These are phyloP conservation scores for Diploptera punctata DNA, from an alignment of 2,888 invertebrate species.

Conservation along the genomic window DNA sequence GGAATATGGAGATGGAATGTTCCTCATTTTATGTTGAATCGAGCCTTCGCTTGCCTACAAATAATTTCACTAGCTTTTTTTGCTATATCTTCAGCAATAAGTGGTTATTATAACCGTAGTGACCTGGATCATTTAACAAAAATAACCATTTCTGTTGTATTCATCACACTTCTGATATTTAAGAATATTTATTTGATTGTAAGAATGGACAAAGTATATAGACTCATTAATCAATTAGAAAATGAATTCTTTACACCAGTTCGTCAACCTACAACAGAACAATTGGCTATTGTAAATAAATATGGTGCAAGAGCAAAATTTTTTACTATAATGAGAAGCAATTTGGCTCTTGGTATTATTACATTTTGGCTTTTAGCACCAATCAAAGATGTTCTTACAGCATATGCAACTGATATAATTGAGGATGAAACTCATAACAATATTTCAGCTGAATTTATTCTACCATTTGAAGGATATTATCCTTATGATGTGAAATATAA, in stretches of 20 bases:
- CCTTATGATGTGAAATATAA: not conserved
- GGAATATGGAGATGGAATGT: slow-evolving; percentile 5
- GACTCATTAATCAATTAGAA: not conserved
- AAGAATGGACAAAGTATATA: not conserved
- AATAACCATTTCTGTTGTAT: not conserved
- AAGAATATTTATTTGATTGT: not conserved
- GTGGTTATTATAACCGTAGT: not conserved
- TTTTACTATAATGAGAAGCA: not conserved
- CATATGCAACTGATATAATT: not conserved
- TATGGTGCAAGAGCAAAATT: slow-evolving; percentile 12
- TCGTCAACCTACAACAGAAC: not conserved
- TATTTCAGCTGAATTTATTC: not conserved
- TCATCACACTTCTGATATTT: not conserved
- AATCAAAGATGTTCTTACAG: not conserved
- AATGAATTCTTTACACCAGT: not conserved
- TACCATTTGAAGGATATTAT: not conserved
- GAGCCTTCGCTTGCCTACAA: not conserved
- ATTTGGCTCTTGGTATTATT: not conserved
- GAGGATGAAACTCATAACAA: not conserved
- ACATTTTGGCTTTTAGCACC: slow-evolving; percentile 1
- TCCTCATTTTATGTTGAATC: not conserved
- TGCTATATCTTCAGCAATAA: not conserved
- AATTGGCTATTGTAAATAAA: not conserved
- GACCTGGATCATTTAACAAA: not conserved
- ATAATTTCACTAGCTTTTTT: not conserved